Evolutionary conservation across 2,888 invertebrate genomes (phyloP).

Genomic region (Thelaira solivaga): DNA sequence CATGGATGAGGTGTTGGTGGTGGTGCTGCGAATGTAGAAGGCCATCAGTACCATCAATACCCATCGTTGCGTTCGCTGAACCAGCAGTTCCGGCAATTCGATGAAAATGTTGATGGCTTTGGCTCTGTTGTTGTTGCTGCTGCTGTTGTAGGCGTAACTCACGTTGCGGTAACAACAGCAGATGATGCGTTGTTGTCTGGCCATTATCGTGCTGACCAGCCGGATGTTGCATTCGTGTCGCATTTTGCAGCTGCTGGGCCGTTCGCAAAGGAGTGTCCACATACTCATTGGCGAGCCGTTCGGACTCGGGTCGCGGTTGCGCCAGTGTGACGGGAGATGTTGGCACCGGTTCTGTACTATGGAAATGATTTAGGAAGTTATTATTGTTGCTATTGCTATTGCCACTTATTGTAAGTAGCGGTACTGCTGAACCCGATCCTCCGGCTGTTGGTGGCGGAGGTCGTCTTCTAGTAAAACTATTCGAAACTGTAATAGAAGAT

Average conservation of each 20-base stretch:
- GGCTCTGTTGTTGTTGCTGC: slow-evolving; percentile 70
- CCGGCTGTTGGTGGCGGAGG: slow-evolving; percentile 68
- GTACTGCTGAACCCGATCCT: slow-evolving; percentile 55
- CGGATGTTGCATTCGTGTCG: slow-evolving; percentile 77
- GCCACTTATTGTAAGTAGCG: slow-evolving; percentile 65
- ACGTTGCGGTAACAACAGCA: slow-evolving; percentile 80
- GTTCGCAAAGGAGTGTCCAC: slow-evolving; percentile 90
- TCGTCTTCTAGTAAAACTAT: slow-evolving; percentile 75
- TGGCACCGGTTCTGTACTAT: slow-evolving; percentile 74
- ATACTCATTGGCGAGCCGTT: slow-evolving; percentile 93
- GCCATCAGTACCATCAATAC: slow-evolving; percentile 70
- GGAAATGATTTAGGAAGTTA: slow-evolving; percentile 75
- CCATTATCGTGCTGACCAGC: slow-evolving; percentile 77
- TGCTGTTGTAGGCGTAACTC: slow-evolving; percentile 79
- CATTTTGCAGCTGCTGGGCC: slow-evolving; percentile 77
- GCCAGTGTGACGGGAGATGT: slow-evolving; percentile 79
- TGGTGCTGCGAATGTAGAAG: slow-evolving; percentile 77
- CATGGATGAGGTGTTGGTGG: slow-evolving; percentile 67
- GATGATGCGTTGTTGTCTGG: slow-evolving; percentile 78
- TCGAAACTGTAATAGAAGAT: slow-evolving; percentile 69
- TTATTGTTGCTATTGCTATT: slow-evolving; percentile 63
- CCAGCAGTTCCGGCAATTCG: slow-evolving; percentile 67
- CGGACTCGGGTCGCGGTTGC: slow-evolving; percentile 89
- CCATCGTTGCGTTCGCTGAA: slow-evolving; percentile 64
- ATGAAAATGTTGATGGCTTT: slow-evolving; percentile 65